Evolutionary conservation across 2,888 invertebrate species (phyloP).

Genomic region (Pasiphila rectangulata): DNA sequence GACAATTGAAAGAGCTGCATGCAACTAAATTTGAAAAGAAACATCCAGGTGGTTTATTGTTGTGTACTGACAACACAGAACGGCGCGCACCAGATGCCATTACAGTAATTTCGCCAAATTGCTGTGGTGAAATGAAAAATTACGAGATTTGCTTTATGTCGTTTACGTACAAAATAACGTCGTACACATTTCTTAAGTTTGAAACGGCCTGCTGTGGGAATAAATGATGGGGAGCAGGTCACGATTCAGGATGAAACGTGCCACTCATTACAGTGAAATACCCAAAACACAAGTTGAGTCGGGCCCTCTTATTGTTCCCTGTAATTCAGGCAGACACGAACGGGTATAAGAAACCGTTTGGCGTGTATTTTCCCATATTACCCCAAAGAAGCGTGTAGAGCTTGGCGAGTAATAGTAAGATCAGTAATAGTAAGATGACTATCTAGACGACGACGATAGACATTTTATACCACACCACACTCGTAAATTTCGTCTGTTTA

Average conservation of each 20-base stretch:
- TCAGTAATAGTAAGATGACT: background rate
- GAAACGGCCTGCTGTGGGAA: constrained; percentile 47
- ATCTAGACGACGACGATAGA: background rate
- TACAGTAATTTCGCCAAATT: constrained; percentile 40
- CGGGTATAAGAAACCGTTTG: constrained; percentile 24
- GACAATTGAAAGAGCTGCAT: constrained; percentile 36
- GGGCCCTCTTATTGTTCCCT: constrained; percentile 41
- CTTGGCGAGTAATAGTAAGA: background rate
- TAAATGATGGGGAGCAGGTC: constrained; percentile 44
- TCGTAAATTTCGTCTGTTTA: constrained; percentile 28
- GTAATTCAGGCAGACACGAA: constrained; percentile 43
- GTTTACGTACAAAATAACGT: constrained; percentile 40
- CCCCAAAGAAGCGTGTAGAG: background rate
- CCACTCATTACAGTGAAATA: constrained; percentile 51
- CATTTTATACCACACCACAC: constrained; percentile 23
- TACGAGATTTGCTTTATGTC: constrained; percentile 38
- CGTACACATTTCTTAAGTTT: constrained; percentile 46
- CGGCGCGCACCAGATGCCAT: constrained; percentile 31
- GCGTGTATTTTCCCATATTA: constrained; percentile 4
- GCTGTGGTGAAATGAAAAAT: constrained; percentile 40
- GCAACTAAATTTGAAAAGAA: too few relatives aligned
- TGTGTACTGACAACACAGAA: constrained; percentile 21
- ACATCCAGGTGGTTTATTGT: constrained; percentile 25
- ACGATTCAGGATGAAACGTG: constrained; percentile 52
- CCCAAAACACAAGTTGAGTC: constrained; percentile 36